Conservation (phyloP, 2,113 vertebrate species). For the Elanus axillaris region DNA sequence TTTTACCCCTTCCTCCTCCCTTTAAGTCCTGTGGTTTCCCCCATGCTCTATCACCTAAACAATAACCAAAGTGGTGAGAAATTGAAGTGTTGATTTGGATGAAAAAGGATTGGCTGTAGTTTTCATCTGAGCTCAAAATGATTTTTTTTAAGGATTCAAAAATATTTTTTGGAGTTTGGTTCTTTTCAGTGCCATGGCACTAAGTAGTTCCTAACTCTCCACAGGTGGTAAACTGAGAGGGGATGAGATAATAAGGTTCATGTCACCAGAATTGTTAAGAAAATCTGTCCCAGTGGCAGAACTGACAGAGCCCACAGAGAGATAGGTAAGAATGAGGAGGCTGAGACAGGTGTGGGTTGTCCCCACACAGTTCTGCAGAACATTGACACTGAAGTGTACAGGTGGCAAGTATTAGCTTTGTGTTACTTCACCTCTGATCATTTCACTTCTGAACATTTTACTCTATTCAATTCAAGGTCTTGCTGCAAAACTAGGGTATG, state of each 20-base stretch:
- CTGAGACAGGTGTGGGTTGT: background rate
- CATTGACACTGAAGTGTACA: background rate
- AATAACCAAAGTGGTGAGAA: background rate
- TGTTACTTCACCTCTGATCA: background rate
- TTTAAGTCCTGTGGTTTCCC: background rate
- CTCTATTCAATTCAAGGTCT: background rate
- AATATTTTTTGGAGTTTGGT: background rate
- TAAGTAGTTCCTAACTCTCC: background rate
- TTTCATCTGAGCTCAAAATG: background rate
- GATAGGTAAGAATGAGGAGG: background rate
- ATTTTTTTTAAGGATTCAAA: background rate
- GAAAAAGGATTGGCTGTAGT: background rate
- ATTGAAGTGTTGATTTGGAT: background rate
- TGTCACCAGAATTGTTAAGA: background rate
- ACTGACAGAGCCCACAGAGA: background rate
- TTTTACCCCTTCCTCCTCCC: background rate
- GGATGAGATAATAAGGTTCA: background rate
- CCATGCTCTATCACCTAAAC: background rate
- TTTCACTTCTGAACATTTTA: no score
- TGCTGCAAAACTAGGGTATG: background rate
- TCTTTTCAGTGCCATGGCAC: background rate
- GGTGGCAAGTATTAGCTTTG: slow-evolving; percentile 1
- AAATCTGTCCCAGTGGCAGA: background rate
- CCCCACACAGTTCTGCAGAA: background rate
- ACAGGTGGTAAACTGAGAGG: background rate